Base-by-base conservation (phyloP, 2,888 invertebrate species). In the Tiliacea aurago region DNA sequence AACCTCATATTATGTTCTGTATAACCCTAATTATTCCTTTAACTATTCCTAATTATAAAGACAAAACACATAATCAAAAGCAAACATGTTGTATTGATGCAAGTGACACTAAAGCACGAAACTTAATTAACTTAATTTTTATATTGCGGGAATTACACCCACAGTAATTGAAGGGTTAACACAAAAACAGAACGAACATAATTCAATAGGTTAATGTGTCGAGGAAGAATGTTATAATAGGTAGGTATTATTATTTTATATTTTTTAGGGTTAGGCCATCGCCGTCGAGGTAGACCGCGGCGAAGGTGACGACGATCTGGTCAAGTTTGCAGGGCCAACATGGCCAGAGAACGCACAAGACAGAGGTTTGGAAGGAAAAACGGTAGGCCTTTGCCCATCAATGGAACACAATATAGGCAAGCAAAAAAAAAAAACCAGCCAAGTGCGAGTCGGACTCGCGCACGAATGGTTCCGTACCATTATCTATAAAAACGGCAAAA, bases 101-200 rank as follows among this genome's bases (percentile, higher is more conserved):
- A 68, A 81, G 45, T 43, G 20, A 37, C 33, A 59, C 10, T 51
- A n/a, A 41, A 33, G 15, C 28, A 47, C 10, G 3, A 23, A 53
- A 55, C 20, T 20, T 55, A 65, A 82, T 53, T 13, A n/a, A 43
- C 4, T 18, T 20, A 47, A 45, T 72, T 58, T 62, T 41, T 64
- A 43, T 49, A 23, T 43, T 56, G 37, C 37, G 58, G 28, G 58
- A 41, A 70, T 79, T 79, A 78, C n/a, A 43, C 23, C 13, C n/a
- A 7, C 4, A 15, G 23, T 67, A 64, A 79, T 70, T 73, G 59
- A 73, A 73, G 80, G 84, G 66, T 81, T 73, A 23, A 53, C 6
- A 41, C 15, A 47, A 66, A 51, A 9, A 28, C 10, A 63, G 37
- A 53, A 64, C n/a, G 47, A 10, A 37, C 20, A 15, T 58, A 18